phyloP scores from a whole-genome alignment of 2,888 invertebrate genomes.

The Drosophila vallismaia region DNA sequence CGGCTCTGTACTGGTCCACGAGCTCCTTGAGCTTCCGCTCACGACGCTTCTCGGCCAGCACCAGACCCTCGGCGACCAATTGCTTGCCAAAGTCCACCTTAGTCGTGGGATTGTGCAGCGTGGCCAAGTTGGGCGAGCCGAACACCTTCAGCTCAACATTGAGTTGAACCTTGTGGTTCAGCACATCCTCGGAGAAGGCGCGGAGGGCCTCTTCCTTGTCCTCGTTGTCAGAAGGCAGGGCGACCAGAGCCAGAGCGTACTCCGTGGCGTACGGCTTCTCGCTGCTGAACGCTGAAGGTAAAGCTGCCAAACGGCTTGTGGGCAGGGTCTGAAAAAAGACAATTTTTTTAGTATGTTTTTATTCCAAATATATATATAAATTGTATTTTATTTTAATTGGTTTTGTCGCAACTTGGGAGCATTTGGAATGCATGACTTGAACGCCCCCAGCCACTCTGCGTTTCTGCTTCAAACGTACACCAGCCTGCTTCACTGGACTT shows the following conservation, averaged over 20 bases:
- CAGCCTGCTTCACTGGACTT: slow-evolving; percentile 33
- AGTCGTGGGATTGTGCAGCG: slow-evolving; percentile 82
- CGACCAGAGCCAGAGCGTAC: slow-evolving; percentile 92
- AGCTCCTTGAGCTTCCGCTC: slow-evolving; percentile 92
- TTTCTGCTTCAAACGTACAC: slow-evolving; percentile 9
- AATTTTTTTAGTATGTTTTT: background rate
- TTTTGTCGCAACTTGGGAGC: slow-evolving; percentile 64
- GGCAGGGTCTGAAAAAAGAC: slow-evolving; percentile 85
- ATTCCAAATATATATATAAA: background rate
- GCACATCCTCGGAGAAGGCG: slow-evolving; percentile 87
- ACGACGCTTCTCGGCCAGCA: slow-evolving; percentile 91
- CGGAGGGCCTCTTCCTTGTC: slow-evolving; percentile 90
- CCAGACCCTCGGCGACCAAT: slow-evolving; percentile 93
- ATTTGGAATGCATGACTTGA: slow-evolving; percentile 47
- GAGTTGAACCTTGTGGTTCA: slow-evolving; percentile 90
- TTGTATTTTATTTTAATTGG: background rate
- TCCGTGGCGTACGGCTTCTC: slow-evolving; percentile 94
- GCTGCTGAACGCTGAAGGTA: slow-evolving; percentile 90
- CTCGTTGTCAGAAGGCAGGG: slow-evolving; percentile 94
- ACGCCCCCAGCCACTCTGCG: slow-evolving; percentile 70
- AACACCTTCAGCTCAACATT: slow-evolving; percentile 91
- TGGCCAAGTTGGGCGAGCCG: slow-evolving; percentile 81
- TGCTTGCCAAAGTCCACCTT: slow-evolving; percentile 87
- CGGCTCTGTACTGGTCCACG: slow-evolving; percentile 91
- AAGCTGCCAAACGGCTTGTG: slow-evolving; percentile 89